These are phyloP conservation scores for Uria lomvia DNA, from an alignment of 2,113 vertebrate species.

Conservation along the genomic window DNA sequence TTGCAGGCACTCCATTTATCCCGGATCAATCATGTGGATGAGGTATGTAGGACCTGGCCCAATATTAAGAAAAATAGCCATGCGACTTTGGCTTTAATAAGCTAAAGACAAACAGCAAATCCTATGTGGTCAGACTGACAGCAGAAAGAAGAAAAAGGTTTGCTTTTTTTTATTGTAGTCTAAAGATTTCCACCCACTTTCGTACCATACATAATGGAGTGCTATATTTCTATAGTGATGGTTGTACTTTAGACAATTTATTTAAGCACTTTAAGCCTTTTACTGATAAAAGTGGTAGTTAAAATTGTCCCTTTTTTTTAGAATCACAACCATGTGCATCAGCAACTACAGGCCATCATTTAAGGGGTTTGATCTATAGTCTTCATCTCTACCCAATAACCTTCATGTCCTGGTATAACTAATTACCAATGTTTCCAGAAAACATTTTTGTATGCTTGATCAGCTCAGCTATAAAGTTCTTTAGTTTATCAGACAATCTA, in stretches of 20 bases:
- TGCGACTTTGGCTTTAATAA: neutral
- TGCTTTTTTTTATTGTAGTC: neutral
- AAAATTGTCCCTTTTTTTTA: constrained; percentile 17
- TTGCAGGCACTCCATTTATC: neutral
- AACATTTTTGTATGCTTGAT: neutral
- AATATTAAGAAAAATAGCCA: neutral
- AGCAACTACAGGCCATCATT: neutral
- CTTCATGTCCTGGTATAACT: neutral
- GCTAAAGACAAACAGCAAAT: neutral
- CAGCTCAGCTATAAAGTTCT: neutral
- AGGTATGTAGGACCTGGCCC: neutral
- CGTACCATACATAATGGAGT: neutral
- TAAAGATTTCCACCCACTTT: constrained; percentile 1
- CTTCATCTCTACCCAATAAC: neutral
- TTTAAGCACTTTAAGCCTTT: constrained; percentile 27
- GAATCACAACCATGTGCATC: neutral
- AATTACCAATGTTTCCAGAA: neutral
- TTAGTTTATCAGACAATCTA: neutral
- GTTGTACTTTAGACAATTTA: constrained; percentile 14
- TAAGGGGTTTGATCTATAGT: neutral
- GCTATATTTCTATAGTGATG: neutral
- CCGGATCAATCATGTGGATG: neutral
- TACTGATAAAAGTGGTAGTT: neutral
- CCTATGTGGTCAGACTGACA: neutral
- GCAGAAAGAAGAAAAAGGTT: neutral